A percentile compares a stretch with the other conserved stretches of the same genome.
Conservation (phyloP, 2,797 vertebrate species). For the Rhodeus uyekii region DNA sequence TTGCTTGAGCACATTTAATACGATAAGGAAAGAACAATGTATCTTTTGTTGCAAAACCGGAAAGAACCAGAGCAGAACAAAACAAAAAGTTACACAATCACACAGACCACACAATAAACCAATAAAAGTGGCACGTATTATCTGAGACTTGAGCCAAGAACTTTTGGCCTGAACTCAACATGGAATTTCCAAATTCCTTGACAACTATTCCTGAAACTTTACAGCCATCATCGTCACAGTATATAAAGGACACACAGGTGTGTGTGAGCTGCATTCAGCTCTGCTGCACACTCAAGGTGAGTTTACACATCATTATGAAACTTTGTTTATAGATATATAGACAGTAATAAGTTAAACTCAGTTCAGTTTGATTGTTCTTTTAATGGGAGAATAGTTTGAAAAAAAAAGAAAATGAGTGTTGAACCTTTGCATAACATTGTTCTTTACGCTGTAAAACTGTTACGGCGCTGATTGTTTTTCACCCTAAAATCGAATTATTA, state of each 20-base stretch:
- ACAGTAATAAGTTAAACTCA: background rate
- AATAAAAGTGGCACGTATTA: background rate
- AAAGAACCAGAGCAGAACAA: background rate
- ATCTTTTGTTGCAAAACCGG: too few species aligned
- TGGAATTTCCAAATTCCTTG: background rate
- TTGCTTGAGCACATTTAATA: too few species aligned
- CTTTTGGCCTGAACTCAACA: background rate
- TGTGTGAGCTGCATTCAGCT: background rate
- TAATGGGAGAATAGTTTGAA: background rate
- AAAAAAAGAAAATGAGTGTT: too few species aligned
- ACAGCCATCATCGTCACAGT: background rate
- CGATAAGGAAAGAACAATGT: too few species aligned
- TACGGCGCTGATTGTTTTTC: background rate
- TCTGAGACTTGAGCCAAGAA: background rate
- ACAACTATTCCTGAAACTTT: background rate
- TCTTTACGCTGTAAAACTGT: too few species aligned
- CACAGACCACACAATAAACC: background rate
- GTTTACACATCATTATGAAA: too few species aligned
- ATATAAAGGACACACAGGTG: slow-evolving; percentile 8
- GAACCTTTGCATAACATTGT: too few species aligned
- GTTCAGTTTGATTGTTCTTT: background rate
- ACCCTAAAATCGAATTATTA: background rate
- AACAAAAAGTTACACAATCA: background rate
- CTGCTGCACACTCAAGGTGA: background rate
- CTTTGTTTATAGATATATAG: background rate